These are phyloP conservation scores for Rotaria macrura DNA, from an alignment of 2,888 invertebrate genomes.

Conservation along the genomic window DNA sequence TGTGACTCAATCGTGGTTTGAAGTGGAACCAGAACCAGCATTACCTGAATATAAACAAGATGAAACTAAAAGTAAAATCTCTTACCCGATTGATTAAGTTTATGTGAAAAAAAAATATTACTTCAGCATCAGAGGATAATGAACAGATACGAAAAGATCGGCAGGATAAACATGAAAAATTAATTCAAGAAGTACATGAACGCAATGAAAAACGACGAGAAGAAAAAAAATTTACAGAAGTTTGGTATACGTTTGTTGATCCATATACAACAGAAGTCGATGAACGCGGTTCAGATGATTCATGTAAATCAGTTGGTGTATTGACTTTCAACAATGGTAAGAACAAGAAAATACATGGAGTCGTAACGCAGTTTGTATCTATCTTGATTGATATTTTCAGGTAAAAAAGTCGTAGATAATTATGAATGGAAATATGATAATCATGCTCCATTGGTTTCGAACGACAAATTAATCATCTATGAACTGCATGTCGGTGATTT, in stretches of 20 bases:
- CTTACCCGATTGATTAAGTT: background rate
- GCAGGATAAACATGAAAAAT: background rate
- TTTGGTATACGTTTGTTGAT: constrained; percentile 18
- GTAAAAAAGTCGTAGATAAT: background rate
- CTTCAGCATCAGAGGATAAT: background rate
- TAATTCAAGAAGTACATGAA: background rate
- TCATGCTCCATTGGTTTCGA: background rate
- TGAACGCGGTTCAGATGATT: background rate
- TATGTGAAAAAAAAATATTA: no score
- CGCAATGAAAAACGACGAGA: background rate
- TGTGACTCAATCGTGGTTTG: background rate
- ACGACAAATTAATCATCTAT: background rate
- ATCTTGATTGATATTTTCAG: background rate
- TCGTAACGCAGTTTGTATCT: no score
- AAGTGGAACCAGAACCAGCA: background rate
- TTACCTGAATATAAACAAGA: background rate
- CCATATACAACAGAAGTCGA: constrained; percentile 9
- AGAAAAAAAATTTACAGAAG: background rate
- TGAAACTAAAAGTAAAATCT: background rate
- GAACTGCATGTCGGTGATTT: background rate
- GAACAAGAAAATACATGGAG: no score
- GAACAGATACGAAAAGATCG: background rate
- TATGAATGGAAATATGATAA: constrained; percentile 17
- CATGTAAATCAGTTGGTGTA: background rate
- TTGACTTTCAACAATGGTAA: background rate